Percentiles rank a stretch among this genome's conserved stretches.
phyloP scores from a whole-genome alignment of 2,888 invertebrate genomes.

The Pegoplata infirma region DNA sequence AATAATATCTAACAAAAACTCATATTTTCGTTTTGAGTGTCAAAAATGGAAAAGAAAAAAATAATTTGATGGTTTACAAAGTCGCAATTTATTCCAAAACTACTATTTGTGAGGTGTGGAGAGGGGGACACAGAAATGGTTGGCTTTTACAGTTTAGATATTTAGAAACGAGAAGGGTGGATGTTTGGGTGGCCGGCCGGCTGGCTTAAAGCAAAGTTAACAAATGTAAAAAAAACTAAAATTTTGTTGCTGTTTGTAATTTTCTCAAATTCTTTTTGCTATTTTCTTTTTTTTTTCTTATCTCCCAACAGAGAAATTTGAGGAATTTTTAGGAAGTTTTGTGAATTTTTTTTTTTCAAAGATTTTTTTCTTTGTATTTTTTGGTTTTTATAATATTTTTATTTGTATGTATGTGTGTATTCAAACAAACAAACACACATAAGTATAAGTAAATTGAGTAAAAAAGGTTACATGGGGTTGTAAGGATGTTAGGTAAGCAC shows the following conservation, averaged over 20 bases:
- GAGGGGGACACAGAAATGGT: not conserved
- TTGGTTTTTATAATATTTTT: conserved; percentile 17
- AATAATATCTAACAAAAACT: conserved; percentile 19
- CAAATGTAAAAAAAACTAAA: conserved; percentile 16
- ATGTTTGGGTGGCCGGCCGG: not conserved
- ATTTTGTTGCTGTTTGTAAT: not conserved
- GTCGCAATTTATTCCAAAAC: conserved; percentile 61
- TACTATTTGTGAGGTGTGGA: not conserved
- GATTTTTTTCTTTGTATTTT: not conserved
- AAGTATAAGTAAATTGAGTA: not conserved
- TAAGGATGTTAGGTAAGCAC: not conserved
- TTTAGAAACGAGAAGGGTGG: not conserved
- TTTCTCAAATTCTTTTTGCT: conserved; percentile 15
- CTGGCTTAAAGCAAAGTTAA: conserved; percentile 22
- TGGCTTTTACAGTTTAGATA: conserved; percentile 22
- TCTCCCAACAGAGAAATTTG: conserved; percentile 48
- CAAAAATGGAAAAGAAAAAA: conserved; percentile 78
- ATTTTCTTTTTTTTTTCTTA: conserved; percentile 30
- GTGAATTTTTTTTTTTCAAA: conserved; percentile 32
- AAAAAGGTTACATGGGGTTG: conserved; percentile 32
- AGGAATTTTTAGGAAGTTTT: conserved; percentile 55
- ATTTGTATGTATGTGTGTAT: not conserved
- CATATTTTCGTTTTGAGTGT: conserved; percentile 71
- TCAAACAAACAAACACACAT: no score
- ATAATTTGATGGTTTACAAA: conserved; percentile 78